A percentile compares a stretch with the other conserved stretches of the same genome.
phyloP scores from a whole-genome alignment of 2,797 vertebrate genomes.

The Paramormyrops hopkinsi region DNA sequence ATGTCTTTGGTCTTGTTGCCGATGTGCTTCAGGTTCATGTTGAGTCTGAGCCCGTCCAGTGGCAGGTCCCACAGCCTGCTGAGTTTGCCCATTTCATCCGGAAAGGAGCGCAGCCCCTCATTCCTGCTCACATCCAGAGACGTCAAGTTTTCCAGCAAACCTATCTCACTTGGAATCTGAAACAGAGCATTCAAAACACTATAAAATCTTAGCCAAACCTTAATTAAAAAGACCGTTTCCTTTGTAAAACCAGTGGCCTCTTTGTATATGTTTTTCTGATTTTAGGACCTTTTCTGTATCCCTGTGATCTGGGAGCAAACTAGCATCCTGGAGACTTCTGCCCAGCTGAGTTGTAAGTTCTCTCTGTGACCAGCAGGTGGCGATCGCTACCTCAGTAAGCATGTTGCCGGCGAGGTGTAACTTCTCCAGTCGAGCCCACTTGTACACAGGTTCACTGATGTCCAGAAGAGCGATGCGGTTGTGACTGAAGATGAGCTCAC shows the following conservation, averaged over 20 bases:
- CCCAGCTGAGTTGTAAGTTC: not conserved
- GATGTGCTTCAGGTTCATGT: constrained; percentile 86
- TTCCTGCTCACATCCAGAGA: constrained; percentile 89
- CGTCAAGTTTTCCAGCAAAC: constrained; percentile 79
- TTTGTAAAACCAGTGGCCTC: not conserved
- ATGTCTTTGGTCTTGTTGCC: constrained; percentile 94
- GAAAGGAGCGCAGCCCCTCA: constrained; percentile 73
- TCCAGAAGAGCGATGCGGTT: constrained; percentile 77
- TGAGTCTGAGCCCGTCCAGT: constrained; percentile 83
- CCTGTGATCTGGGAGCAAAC: not conserved
- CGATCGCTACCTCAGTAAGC: constrained; percentile 71
- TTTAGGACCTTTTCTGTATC: not conserved
- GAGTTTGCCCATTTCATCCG: constrained; percentile 91
- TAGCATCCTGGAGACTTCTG: not conserved
- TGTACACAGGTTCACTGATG: constrained; percentile 69
- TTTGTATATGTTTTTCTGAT: not conserved
- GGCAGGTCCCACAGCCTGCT: constrained; percentile 90
- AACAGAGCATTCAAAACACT: constrained; percentile 28
- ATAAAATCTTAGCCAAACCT: not conserved
- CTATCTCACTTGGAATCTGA: constrained; percentile 87
- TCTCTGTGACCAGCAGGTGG: not conserved
- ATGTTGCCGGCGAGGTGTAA: constrained; percentile 82
- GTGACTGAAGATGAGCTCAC: constrained; percentile 83
- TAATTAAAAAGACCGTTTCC: not conserved
- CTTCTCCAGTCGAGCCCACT: constrained; percentile 86